Evolutionary conservation across 2,113 vertebrate species (phyloP).

Genomic region (Pimephales promelas): DNA sequence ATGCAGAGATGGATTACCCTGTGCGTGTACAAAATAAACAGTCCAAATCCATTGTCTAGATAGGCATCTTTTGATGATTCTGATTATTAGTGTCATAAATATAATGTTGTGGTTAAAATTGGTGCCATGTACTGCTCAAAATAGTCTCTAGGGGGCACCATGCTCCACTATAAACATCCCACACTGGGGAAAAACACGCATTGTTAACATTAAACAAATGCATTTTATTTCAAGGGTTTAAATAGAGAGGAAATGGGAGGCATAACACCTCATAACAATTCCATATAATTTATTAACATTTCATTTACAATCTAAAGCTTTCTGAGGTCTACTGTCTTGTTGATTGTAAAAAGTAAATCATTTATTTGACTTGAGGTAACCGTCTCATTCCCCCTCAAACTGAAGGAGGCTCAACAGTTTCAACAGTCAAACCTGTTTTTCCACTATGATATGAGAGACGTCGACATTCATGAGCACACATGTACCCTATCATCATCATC

Average conservation of each 20-base stretch:
- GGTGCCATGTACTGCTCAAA: background rate
- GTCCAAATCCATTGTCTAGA: background rate
- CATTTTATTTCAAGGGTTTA: background rate
- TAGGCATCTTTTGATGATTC: background rate
- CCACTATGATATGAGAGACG: conserved; percentile 57
- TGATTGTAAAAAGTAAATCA: background rate
- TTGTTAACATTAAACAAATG: background rate
- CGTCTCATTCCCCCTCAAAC: background rate
- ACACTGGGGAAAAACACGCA: background rate
- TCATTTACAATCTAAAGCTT: background rate
- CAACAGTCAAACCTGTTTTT: conserved; percentile 68
- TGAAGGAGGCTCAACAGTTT: background rate
- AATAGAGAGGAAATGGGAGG: background rate
- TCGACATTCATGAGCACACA: conserved; percentile 27
- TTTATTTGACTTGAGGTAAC: conserved; percentile 16
- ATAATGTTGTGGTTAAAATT: background rate
- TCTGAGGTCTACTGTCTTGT: background rate
- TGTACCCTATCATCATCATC: background rate
- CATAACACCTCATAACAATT: background rate
- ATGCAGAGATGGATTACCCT: background rate
- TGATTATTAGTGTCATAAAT: background rate
- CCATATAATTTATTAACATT: conserved; percentile 21
- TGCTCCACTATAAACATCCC: conserved; percentile 11
- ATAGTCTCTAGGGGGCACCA: conserved; percentile 31
- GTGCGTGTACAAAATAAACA: background rate